A percentile compares a stretch with the other conserved stretches of the same genome.
These are phyloP conservation scores for Diglossa cyanea DNA, from an alignment of 2,797 vertebrate genomes.

Conservation along the genomic window DNA sequence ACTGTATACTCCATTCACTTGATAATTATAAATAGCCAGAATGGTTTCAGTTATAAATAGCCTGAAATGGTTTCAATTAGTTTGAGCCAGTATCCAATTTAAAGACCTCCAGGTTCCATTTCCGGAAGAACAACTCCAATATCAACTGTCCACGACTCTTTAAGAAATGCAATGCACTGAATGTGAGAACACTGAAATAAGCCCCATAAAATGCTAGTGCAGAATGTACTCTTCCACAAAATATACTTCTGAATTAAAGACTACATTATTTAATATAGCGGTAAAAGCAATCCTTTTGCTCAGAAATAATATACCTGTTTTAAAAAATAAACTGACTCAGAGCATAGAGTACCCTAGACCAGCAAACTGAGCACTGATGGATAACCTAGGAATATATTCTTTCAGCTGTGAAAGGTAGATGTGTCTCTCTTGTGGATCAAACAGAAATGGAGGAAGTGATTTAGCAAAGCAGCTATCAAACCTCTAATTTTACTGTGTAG, in stretches of 20 bases:
- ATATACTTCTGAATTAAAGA: neutral
- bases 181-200: neutral
- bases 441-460: neutral
- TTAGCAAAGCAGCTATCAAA: neutral
- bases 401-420: neutral
- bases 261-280: neutral
- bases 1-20: neutral
- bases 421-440: neutral
- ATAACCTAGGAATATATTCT: neutral
- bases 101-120: neutral
- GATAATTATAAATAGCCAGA: neutral
- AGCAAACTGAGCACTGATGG: neutral
- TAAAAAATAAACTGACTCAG: neutral
- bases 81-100: neutral
- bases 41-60: neutral
- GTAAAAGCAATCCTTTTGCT: neutral
- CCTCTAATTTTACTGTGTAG: neutral
- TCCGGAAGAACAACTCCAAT: neutral
- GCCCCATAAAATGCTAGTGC: neutral
- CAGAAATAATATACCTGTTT: neutral
- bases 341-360: neutral
- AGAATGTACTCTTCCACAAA: neutral
- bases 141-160: neutral
- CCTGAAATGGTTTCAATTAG: neutral
- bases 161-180: neutral